Evolutionary conservation across 2,888 invertebrate species (phyloP).

Genomic region (Xanthia togata): DNA sequence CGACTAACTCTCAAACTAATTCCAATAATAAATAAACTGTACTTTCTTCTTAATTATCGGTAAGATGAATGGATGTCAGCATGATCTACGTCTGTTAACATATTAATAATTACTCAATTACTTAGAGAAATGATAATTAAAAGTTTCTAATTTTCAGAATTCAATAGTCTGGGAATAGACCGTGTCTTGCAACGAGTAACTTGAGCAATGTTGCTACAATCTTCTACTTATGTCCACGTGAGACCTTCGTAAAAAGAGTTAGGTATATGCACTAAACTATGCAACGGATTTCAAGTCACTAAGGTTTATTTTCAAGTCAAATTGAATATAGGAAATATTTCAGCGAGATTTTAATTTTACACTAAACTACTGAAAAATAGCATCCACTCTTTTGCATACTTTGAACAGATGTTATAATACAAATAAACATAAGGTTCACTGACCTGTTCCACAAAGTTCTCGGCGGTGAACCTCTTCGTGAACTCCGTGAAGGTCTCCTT

Average conservation of each 20-base stretch:
- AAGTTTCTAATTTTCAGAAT: slow-evolving; percentile 44
- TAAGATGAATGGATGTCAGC: slow-evolving; percentile 18
- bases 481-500: slow-evolving; percentile 96
- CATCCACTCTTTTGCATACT: slow-evolving; percentile 48
- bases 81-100: slow-evolving; percentile 33
- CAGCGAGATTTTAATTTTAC: background rate
- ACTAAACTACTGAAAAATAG: slow-evolving; percentile 11
- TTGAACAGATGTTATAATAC: slow-evolving; percentile 8
- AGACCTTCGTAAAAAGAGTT: slow-evolving; percentile 1
- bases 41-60: slow-evolving; percentile 28
- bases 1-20: background rate
- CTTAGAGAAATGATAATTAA: slow-evolving; percentile 23
- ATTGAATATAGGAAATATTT: slow-evolving; percentile 2
- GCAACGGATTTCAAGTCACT: slow-evolving; percentile 5
- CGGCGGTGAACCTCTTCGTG: slow-evolving; percentile 95
- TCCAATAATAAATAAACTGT: background rate
- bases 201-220: background rate
- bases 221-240: background rate
- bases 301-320: slow-evolving; percentile 2
- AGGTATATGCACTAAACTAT: background rate
- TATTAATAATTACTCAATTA: slow-evolving; percentile 51
- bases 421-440: slow-evolving; percentile 77
- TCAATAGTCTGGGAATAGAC: slow-evolving; percentile 30
- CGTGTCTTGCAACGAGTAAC: slow-evolving; percentile 1
- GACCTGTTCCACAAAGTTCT: slow-evolving; percentile 97